phyloP scores from a whole-genome alignment of 2,113 vertebrate genomes.

The Phodopus roborovskii region DNA sequence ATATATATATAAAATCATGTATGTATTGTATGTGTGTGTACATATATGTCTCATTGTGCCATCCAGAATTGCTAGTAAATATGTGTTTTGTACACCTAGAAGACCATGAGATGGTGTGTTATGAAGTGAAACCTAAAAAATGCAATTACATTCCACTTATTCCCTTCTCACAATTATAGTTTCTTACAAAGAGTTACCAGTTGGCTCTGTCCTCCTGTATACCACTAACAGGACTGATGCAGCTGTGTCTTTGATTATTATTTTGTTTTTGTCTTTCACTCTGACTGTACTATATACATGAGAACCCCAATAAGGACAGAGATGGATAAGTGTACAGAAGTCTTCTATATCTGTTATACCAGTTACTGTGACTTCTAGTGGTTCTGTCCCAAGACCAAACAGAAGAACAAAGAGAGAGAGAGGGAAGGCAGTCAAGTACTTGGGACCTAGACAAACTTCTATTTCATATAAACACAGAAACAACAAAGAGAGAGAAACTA shows the following conservation, averaged over 20 bases:
- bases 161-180: background rate
- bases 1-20: background rate
- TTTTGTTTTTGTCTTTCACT: background rate
- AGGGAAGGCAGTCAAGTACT: background rate
- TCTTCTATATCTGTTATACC: background rate
- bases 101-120: background rate
- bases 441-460: constrained; percentile 11
- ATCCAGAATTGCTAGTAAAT: constrained; percentile 12
- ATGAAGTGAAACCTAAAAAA: background rate
- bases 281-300: background rate
- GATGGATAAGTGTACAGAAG: background rate
- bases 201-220: background rate
- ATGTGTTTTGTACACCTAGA: background rate
- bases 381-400: constrained; percentile 9
- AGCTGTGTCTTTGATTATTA: background rate
- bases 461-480: background rate
- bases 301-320: background rate
- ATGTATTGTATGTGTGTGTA: background rate
- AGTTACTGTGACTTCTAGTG: background rate
- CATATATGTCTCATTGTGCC: background rate
- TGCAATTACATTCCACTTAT: background rate
- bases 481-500: constrained; percentile 32
- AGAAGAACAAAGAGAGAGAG: background rate
- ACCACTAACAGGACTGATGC: background rate
- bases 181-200: constrained; percentile 27